Evolutionary conservation across 1,140 invertebrate species (phyloP), one percentile per base, ranked within the genome.

Genomic region (Ruditapes philippinarum): DNA sequence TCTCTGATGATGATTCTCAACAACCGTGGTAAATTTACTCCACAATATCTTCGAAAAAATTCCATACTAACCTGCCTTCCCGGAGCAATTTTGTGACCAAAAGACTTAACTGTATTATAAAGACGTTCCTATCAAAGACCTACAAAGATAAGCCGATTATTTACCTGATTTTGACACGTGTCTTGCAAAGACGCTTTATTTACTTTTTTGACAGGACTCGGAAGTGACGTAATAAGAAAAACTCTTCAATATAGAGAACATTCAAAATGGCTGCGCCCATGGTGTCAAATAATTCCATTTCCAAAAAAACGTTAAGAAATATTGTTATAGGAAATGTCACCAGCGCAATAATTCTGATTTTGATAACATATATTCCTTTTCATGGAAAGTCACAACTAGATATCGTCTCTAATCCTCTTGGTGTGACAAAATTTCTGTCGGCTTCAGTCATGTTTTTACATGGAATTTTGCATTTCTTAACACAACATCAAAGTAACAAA

Each of bases 151-250:
- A 84, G 82, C 40, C 62, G 49, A 57, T 84, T 73, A 84, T 73
- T 45, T 84, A 73, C 62, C 40, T 84, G 25, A 73, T 84, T 73
- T 84, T 9, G 82, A 84, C 79, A 81, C 79, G 79, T 81, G 79
- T 81, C 79, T 78, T 11, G 31, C 42, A 54, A 36, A 25, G 62
- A 84, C 40, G 49, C 62, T 84, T 84, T 84, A 84, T 84, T 84
- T 84, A 84, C 82, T 28, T 45, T 83, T 83, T 84, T 84, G 82
- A 84, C 82, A 84, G 82, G 49, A 84, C 62, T 65, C 82, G 82
- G 82, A 84, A 84, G 45, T 84, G 82, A 84, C 82, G 82, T 84
- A 25, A 17, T 25, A 0, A 2, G 62, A 12, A 11, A 7, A 31
- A 49, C 38, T 84, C 49, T 73, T 74, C 81, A 51, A 7, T 12